Base-by-base conservation (phyloP, 2,888 invertebrate species). In the Cantharis nigra region DNA sequence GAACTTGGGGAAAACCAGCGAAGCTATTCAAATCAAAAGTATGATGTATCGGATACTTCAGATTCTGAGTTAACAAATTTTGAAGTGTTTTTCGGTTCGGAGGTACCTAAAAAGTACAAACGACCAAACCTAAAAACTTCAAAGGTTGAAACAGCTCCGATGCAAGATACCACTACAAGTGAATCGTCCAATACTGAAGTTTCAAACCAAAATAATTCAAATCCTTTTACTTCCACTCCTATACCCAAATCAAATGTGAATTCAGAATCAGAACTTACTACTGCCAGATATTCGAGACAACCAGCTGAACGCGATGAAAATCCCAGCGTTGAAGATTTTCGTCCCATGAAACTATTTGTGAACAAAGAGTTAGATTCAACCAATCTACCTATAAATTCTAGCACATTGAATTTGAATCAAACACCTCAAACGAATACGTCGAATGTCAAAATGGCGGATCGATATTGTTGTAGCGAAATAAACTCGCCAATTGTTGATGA, bases 271-370 rank as follows among this genome's bases (percentile, higher is more conserved):
- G 62, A 18, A 10, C 18, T 26, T n/a, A 0, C 20, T 10, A 70
- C 62, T 7, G 63, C 69, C 3, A 78, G 70, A 70, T 78, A 71
- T 75, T 75, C 70, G 1, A 70, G 79, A 69, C 69, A 79, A 72
- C 76, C 78, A 11, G 73, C 79, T 30, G 79, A 79, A 72, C 30
- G 74, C n/a, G 79, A 79, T 28, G 62, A 75, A 69, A 65, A 77
- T 70, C 71, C 67, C 23, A 20, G 13, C 49, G 33, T 11, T 9
- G 14, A 18, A 33, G 33, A 69, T 23, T 14, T 14, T 3, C 23
- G 28, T n/a, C 33, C 26, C 23, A 69, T 69, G 23, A 28, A 69
- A 69, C 28, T 26, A 16, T 69, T 33, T 16, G 65, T 65, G n/a
- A 23, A 65, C 10, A 18, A 18, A 18, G 18, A 20, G 3, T 10